Percentiles rank a stretch among this genome's conserved stretches.
Conservation (phyloP, 2,113 vertebrate genomes). For the Scomber colias region DNA sequence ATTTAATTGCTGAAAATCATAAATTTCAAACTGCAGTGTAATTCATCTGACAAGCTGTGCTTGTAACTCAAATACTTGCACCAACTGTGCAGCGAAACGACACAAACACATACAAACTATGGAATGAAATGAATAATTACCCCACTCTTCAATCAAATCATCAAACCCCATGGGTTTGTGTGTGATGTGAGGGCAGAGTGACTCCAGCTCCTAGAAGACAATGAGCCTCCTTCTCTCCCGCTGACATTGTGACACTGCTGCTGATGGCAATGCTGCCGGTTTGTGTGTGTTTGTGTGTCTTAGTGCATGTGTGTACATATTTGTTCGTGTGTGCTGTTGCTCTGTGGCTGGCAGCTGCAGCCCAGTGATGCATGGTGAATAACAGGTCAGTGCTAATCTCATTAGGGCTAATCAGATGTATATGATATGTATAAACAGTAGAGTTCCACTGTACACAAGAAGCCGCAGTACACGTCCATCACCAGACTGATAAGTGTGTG, state of each 20-base stretch:
- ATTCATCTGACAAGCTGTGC: conserved; percentile 49
- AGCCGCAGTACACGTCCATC: conserved; percentile 42
- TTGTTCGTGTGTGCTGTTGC: conserved; percentile 29
- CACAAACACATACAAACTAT: conserved; percentile 65
- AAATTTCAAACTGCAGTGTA: conserved; percentile 29
- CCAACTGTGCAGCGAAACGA: conserved; percentile 47
- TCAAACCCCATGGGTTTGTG: conserved; percentile 69
- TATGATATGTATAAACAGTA: conserved; percentile 77
- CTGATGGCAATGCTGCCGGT: conserved; percentile 60
- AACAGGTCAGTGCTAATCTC: conserved; percentile 75
- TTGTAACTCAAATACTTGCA: conserved; percentile 27
- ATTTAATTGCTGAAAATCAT: conserved; percentile 32
- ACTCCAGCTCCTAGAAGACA: conserved; percentile 70
- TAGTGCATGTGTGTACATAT: conserved; percentile 19
- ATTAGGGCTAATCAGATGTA: conserved; percentile 79
- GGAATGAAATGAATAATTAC: conserved; percentile 78
- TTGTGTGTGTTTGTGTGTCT: conserved; percentile 18
- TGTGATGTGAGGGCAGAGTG: conserved; percentile 72
- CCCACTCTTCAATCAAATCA: conserved; percentile 73
- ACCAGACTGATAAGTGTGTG: conserved; percentile 2
- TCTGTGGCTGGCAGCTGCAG: conserved; percentile 61
- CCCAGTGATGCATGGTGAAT: conserved; percentile 66
- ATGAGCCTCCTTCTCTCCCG: conserved; percentile 64
- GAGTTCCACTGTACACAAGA: conserved; percentile 45
- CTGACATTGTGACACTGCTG: conserved; percentile 69